Evolutionary conservation across 2,797 vertebrate species (phyloP).

Genomic region (Gephyroberyx darwinii): DNA sequence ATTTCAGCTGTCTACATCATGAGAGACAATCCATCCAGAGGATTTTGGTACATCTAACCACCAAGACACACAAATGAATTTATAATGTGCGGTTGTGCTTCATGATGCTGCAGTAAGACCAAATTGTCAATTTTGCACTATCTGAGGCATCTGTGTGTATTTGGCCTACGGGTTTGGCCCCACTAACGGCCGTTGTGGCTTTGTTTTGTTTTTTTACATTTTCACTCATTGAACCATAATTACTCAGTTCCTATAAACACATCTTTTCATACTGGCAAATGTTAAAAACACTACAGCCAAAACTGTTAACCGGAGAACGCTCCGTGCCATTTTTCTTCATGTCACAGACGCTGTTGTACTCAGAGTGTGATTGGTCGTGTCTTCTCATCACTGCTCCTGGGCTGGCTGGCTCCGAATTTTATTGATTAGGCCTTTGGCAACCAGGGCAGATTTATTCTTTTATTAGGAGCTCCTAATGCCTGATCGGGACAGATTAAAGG

Average conservation of each 20-base stretch:
- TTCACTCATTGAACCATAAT: neutral
- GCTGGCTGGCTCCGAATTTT: constrained; percentile 60
- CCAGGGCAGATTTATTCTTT: constrained; percentile 76
- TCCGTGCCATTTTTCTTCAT: constrained; percentile 15
- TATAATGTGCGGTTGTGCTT: too few relatives aligned
- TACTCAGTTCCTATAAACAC: neutral
- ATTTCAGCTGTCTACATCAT: too few relatives aligned
- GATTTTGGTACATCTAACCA: too few relatives aligned
- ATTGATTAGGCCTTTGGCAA: constrained; percentile 80
- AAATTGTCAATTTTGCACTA: too few relatives aligned
- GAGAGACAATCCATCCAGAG: too few relatives aligned
- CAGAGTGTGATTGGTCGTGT: constrained; percentile 37
- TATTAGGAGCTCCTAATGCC: constrained; percentile 78
- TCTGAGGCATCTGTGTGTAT: too few relatives aligned
- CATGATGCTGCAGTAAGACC: too few relatives aligned
- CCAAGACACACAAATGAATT: too few relatives aligned
- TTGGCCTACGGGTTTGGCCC: too few relatives aligned
- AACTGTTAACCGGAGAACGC: neutral
- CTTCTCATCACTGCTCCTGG: constrained; percentile 53
- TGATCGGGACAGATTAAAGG: constrained; percentile 79
- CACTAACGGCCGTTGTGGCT: too few relatives aligned
- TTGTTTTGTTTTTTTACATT: neutral
- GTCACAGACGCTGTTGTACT: constrained; percentile 9
- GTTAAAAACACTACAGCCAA: constrained; percentile 12
- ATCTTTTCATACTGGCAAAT: neutral